Evolutionary conservation across 2,113 vertebrate genomes (phyloP).

Genomic region (Solea solea): DNA sequence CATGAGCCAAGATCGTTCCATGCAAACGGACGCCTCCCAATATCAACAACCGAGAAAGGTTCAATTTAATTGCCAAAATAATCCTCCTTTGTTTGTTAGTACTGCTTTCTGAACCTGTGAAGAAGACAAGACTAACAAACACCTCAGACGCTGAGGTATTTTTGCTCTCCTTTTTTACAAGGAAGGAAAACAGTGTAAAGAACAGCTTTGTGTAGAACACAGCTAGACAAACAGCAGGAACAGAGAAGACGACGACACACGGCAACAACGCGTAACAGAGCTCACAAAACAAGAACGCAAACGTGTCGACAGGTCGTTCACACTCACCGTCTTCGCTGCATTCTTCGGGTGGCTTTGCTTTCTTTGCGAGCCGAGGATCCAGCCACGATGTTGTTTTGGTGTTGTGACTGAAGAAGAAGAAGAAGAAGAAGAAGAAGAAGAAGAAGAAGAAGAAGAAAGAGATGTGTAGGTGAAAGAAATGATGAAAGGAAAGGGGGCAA

Average conservation of each 20-base stretch:
- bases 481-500: slow-evolving; percentile 8
- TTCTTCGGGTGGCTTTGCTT: slow-evolving; percentile 98
- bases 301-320: slow-evolving; percentile 4
- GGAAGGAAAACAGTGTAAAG: slow-evolving; percentile 19
- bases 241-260: slow-evolving; percentile 20
- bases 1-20: background rate
- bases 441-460: slow-evolving; percentile 42
- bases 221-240: slow-evolving; percentile 43
- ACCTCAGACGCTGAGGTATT: slow-evolving; percentile 17
- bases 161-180: slow-evolving; percentile 24
- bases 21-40: background rate
- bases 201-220: slow-evolving; percentile 42
- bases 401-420: slow-evolving; percentile 91
- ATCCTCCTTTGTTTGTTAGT: background rate
- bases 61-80: background rate
- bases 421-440: slow-evolving; percentile 69
- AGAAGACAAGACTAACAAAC: slow-evolving; percentile 40
- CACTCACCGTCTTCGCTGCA: slow-evolving; percentile 97
- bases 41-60: background rate
- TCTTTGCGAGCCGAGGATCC: slow-evolving; percentile 98
- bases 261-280: slow-evolving; percentile 20
- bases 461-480: slow-evolving; percentile 9
- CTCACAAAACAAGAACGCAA: slow-evolving; percentile 24
- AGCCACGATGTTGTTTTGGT: slow-evolving; percentile 99
- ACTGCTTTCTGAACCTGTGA: background rate